These are phyloP conservation scores for Calyptommatus sinebrachiatus DNA, from an alignment of 2,113 vertebrate genomes.

Conservation along the genomic window DNA sequence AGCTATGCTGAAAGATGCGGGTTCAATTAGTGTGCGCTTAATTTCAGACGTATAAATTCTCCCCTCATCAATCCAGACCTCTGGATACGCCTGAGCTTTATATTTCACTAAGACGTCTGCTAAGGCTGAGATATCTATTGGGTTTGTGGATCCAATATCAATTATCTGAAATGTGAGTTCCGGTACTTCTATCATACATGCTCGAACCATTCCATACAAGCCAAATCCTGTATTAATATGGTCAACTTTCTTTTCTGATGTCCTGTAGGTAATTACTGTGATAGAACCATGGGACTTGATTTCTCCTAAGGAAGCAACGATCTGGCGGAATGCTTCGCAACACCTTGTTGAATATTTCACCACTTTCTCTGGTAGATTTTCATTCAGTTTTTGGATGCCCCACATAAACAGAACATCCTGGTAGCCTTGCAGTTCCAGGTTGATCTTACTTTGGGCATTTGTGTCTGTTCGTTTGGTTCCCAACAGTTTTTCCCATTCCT, in stretches of 20 bases:
- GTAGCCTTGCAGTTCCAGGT: constrained; percentile 55
- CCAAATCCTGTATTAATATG: constrained; percentile 78
- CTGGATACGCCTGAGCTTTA: constrained; percentile 69
- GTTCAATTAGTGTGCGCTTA: constrained; percentile 58
- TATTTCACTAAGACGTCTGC: constrained; percentile 69
- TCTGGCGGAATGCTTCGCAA: constrained; percentile 79
- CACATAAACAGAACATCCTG: constrained; percentile 79
- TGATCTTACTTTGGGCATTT: constrained; percentile 46
- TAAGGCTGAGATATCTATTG: constrained; percentile 73
- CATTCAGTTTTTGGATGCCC: constrained; percentile 73
- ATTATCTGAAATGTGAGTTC: constrained; percentile 80
- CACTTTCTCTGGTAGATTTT: constrained; percentile 61
- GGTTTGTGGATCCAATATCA: constrained; percentile 76
- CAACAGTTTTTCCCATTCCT: constrained; percentile 55
- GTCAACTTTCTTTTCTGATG: constrained; percentile 73
- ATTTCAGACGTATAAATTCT: constrained; percentile 66
- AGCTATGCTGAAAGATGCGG: not conserved
- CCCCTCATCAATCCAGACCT: constrained; percentile 78
- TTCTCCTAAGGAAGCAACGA: constrained; percentile 73
- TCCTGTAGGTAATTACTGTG: constrained; percentile 79
- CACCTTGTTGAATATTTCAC: constrained; percentile 71
- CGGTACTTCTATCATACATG: constrained; percentile 74
- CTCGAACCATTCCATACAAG: constrained; percentile 80
- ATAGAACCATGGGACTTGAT: constrained; percentile 49
- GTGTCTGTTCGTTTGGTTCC: constrained; percentile 34